These are phyloP conservation scores for Troides aeacus DNA, from an alignment of 2,888 invertebrate species.

Conservation along the genomic window DNA sequence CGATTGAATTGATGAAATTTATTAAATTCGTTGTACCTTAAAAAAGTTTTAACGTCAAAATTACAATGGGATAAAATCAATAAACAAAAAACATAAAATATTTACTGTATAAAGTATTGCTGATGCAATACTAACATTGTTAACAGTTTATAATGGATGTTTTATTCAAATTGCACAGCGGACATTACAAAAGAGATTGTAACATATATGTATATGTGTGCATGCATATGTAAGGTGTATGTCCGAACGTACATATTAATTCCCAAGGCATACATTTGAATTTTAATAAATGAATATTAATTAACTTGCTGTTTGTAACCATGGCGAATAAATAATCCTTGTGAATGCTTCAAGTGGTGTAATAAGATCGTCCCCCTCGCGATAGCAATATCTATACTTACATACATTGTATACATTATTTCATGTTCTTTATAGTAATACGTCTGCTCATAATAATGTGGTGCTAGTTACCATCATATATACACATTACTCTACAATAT, in stretches of 20 bases:
- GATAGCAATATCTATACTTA: neutral
- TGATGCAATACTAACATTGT: neutral
- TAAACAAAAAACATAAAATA: neutral
- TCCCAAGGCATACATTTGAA: neutral
- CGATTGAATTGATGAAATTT: neutral
- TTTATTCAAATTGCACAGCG: neutral
- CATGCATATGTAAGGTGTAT: neutral
- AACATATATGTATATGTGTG: neutral
- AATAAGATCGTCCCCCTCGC: neutral
- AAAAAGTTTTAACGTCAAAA: neutral
- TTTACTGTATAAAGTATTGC: neutral
- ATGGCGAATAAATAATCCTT: neutral
- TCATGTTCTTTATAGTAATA: too few relatives aligned
- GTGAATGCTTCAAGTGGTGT: neutral
- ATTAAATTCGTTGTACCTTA: neutral
- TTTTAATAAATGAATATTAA: neutral
- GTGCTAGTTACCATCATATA: too few relatives aligned
- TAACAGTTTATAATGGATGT: neutral
- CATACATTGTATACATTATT: neutral
- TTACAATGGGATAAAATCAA: neutral
- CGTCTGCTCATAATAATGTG: too few relatives aligned
- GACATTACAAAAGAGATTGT: neutral
- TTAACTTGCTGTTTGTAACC: neutral
- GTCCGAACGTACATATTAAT: neutral
- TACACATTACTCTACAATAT: too few relatives aligned